Base-by-base conservation (phyloP, 1,140 invertebrate species). In the Nasonia vitripennis region DNA sequence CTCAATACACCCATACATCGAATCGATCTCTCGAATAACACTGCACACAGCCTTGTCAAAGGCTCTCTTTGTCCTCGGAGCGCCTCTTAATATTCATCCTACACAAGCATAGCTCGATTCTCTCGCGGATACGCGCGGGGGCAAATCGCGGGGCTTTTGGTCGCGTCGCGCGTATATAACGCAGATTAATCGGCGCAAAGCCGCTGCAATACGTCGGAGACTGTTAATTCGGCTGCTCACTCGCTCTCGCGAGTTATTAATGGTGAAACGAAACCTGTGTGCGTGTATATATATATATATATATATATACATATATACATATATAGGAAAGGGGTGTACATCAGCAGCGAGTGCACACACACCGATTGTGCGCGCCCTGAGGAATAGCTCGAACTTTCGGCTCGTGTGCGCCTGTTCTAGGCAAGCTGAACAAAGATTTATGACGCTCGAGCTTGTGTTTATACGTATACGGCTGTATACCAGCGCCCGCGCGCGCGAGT, bases 171-270 rank as follows among this genome's bases (percentile, higher is more conserved):
- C 87, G 83, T 89, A 62, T 62, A 62, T 62, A 90, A 90, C 89
- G 87, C 87, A 90, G 88, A 90, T 90, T 90, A 89, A 90, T 90
- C 87, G 87, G 89, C 34, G 87, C 88, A 88, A 87, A 85, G 85
- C 87, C 87, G 86, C 87, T 88, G 81, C 81, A 31, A 78, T 78
- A 68, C 23, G 81, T 83, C 51, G 81, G 51, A 62, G 71, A 55
- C 73, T 83, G 51, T 77, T 83, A 77, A 83, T 83, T 83, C 70
- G 81, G 23, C 71, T 27, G 73, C 74, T 62, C 55, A 62, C 55
- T 62, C 55, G 17, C 2, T 62, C 37, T 82, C 34, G 74, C 34
- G 74, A 77, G 85, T 87, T 89, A 89, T 89, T 89, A 90, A 90
- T 89, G 87, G 87, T 85, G 73, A 87, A 90, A 88, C 87, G 88